Evolutionary conservation across 2,113 vertebrate genomes (phyloP).

Genomic region (Prochilodus magdalenae): DNA sequence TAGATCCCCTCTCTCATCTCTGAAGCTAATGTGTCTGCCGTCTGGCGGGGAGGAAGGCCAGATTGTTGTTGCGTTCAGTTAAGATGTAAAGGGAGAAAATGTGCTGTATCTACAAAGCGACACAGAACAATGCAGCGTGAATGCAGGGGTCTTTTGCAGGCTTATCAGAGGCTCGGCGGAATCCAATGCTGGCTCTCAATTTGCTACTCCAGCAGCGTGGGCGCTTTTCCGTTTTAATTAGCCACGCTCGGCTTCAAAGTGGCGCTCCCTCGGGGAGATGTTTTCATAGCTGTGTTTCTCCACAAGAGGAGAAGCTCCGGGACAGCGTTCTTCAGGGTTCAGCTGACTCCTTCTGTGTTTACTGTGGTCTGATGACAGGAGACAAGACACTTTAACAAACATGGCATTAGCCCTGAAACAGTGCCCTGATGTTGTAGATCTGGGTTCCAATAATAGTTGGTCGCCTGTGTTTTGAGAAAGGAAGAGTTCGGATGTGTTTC

Average conservation of each 20-base stretch:
- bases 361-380: neutral
- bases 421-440: neutral
- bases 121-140: slow-evolving; percentile 28
- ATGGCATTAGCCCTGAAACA: neutral
- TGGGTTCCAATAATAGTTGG: neutral
- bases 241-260: slow-evolving; percentile 46
- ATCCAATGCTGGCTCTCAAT: slow-evolving; percentile 24
- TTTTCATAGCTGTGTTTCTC: neutral
- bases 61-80: slow-evolving; percentile 18
- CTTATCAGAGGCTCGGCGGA: slow-evolving; percentile 48
- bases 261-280: slow-evolving; percentile 22
- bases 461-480: neutral
- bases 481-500: neutral
- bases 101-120: slow-evolving; percentile 29
- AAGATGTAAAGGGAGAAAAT: slow-evolving; percentile 36
- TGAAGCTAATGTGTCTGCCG: slow-evolving; percentile 26
- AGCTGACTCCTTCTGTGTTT: neutral
- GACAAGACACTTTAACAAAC: neutral
- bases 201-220: slow-evolving; percentile 12
- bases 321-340: neutral
- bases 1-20: slow-evolving; percentile 2
- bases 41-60: slow-evolving; percentile 15
- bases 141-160: slow-evolving; percentile 14
- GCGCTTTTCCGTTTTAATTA: slow-evolving; percentile 47
- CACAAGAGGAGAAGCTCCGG: neutral